Base-by-base conservation (phyloP, 1,140 invertebrate genomes). In the Apis mellifera region DNA sequence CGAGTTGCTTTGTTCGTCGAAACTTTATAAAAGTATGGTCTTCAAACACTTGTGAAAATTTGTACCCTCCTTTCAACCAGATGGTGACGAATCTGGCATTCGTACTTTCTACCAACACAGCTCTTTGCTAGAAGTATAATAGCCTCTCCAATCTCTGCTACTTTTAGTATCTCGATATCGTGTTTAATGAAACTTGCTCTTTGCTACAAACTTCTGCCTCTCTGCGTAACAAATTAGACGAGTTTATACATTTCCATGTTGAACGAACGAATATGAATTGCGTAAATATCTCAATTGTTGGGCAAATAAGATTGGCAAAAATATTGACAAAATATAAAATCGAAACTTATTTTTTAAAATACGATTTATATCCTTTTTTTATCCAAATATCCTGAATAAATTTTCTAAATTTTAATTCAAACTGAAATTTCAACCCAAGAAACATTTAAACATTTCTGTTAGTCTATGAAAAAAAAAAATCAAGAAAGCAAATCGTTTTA, bases 11-110 rank as follows among this genome's bases (percentile, higher is more conserved):
- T 69, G n/a, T 9, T 12, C 2, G 21, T 73, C 9, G 55, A 48
- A 73, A 73, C 71, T 73, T 59, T 32, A 73, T 60, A 50, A 73
- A 73, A 73, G 71, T 73, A 73, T 73, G 32, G 71, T 23, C 21
- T n/a, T 73, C 54, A 73, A 73, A 73, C 55, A 57, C 71, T 73
- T 48, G 71, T n/a, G 71, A 73, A 73, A 73, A 73, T 73, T 73
- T 73, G 71, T 73, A 73, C 21, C 71, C 21, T 8, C 5, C 52
- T 21, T n/a, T 55, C 26, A 48, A 60, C 71, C 71, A 73, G 71
- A 73, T 73, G 71, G 55, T 72, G 70, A 72, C 70, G 70, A 72
- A 57, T 59, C 70, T 59, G 26, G 71, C 71, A 73, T 17, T 73
- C 26, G 55, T 73, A 48, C 32, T 60, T 59, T 73, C 55, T 9